Conservation (phyloP, 2,888 invertebrate genomes). For the Tanypteryx hageni region DNA sequence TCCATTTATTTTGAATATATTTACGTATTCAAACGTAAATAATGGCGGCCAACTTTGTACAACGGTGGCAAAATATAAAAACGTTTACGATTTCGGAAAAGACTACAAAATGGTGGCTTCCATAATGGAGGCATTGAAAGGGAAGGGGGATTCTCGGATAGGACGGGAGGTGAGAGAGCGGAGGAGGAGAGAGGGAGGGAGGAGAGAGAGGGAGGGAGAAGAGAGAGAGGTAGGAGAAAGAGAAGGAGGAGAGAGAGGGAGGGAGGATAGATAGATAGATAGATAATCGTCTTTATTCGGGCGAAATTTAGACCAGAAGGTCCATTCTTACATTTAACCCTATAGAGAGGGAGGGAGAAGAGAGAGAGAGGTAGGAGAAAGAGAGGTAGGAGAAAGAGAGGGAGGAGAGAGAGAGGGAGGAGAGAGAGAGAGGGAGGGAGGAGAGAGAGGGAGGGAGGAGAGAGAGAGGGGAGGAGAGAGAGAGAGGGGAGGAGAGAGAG, state of each 20-base stretch:
- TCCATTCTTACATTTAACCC: no score
- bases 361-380: background rate
- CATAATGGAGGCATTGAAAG: background rate
- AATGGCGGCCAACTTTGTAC: no score
- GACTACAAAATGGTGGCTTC: background rate
- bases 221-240: no score
- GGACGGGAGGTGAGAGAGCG: constrained; percentile 38
- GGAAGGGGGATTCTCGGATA: constrained; percentile 60
- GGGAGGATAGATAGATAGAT: no score
- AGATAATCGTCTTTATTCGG: no score
- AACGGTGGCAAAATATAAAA: no score
- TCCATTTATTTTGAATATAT: no score
- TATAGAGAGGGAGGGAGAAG: background rate
- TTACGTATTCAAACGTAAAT: no score
- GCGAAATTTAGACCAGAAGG: no score
- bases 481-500: background rate
- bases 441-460: constrained; percentile 48
- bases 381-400: constrained; percentile 26
- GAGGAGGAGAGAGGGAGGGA: background rate
- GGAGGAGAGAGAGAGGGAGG: background rate
- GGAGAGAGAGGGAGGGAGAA: background rate
- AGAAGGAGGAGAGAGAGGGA: no score
- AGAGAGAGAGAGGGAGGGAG: constrained; percentile 38
- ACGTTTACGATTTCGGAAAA: background rate
- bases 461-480: background rate